phyloP scores from a whole-genome alignment of 1,140 invertebrate species.

The Laodelphax striatellus region DNA sequence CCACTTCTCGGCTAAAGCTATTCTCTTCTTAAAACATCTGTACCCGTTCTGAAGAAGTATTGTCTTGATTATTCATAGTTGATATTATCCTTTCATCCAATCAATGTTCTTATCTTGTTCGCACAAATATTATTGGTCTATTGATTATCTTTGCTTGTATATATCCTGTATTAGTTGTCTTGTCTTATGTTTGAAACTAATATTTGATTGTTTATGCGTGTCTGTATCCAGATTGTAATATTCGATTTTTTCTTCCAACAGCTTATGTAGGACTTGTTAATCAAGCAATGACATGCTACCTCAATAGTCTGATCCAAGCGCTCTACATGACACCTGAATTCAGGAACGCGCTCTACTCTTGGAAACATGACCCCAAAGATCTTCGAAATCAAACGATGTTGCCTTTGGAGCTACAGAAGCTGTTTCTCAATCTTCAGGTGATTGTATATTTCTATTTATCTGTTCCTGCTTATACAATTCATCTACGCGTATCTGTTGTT shows the following conservation, averaged over 20 bases:
- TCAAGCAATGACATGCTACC: slow-evolving; percentile 89
- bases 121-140: no score
- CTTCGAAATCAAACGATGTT: slow-evolving; percentile 51
- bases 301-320: slow-evolving; percentile 82
- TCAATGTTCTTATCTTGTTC: no score
- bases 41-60: no score
- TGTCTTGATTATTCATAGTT: no score
- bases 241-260: slow-evolving; percentile 18
- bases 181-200: no score
- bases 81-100: no score
- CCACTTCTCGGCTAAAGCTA: no score
- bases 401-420: slow-evolving; percentile 76
- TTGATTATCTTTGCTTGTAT: no score
- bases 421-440: slow-evolving; percentile 80
- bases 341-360: slow-evolving; percentile 78
- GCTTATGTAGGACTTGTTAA: slow-evolving; percentile 82
- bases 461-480: background rate
- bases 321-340: slow-evolving; percentile 94
- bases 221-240: background rate
- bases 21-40: no score
- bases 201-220: background rate
- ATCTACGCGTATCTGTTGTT: no score
- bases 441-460: background rate
- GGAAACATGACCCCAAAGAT: slow-evolving; percentile 62
- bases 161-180: background rate